Evolutionary conservation across 92 coral and sea anemone genomes (phyloP).

Genomic region (Virgularia gustaviana): DNA sequence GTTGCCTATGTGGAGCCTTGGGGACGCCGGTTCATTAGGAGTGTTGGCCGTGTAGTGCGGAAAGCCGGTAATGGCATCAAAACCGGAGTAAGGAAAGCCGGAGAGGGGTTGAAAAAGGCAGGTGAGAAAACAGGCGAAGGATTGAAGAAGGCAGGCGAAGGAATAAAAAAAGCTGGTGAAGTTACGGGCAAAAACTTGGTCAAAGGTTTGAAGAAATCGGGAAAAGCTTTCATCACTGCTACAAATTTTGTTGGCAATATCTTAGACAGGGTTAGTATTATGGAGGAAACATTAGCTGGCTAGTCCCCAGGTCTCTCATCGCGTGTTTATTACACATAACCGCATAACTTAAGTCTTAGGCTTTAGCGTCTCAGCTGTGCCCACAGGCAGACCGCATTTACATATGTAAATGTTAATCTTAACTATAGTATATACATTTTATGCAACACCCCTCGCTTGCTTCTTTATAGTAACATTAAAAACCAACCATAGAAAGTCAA

Average conservation of each 20-base stretch:
- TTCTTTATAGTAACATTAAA: no score
- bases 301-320: no score
- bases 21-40: not conserved
- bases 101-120: not conserved
- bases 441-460: no score
- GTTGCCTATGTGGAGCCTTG: not conserved
- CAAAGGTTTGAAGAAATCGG: conserved; percentile 25
- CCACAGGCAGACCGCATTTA: no score
- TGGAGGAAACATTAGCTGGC: no score
- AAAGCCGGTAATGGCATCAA: conserved; percentile 22
- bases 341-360: not conserved
- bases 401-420: no score
- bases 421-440: no score
- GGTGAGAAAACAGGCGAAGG: conserved; percentile 22
- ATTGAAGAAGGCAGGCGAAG: conserved; percentile 20
- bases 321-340: not conserved
- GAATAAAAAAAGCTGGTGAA: not conserved
- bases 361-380: no score
- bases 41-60: not conserved
- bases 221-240: conserved; percentile 26
- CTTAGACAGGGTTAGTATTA: conserved; percentile 18
- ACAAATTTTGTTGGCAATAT: conserved; percentile 24
- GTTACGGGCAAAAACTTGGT: conserved; percentile 15
- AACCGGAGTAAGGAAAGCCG: not conserved
- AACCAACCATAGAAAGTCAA: no score